A percentile compares a stretch with the other conserved stretches of the same genome.
phyloP scores from a whole-genome alignment of 2,888 invertebrate species.

The Epinotia bilunana region DNA sequence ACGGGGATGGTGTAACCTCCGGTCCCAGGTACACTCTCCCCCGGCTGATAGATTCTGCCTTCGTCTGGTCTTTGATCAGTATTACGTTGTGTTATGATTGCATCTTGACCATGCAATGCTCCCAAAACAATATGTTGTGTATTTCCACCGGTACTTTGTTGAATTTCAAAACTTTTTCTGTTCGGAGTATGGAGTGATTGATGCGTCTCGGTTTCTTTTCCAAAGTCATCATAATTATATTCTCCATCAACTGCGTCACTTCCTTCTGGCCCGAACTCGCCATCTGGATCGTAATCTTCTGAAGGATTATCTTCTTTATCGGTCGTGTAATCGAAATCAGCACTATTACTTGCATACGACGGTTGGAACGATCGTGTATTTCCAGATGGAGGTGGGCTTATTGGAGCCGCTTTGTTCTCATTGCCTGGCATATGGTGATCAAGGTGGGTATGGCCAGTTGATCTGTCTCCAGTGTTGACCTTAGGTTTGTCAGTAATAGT shows the following conservation, averaged over 20 bases:
- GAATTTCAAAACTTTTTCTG: constrained; percentile 71
- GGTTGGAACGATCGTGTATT: constrained; percentile 71
- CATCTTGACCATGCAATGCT: constrained; percentile 84
- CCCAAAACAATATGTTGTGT: constrained; percentile 87
- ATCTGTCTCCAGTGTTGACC: constrained; percentile 59
- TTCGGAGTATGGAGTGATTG: constrained; percentile 67
- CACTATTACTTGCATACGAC: constrained; percentile 58
- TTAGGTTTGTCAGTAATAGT: constrained; percentile 55
- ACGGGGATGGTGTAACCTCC: constrained; percentile 87
- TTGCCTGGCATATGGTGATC: constrained; percentile 68
- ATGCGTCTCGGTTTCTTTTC: constrained; percentile 68
- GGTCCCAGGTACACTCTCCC: constrained; percentile 87
- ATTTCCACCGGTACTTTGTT: constrained; percentile 81
- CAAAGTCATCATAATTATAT: constrained; percentile 86
- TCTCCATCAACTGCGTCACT: constrained; percentile 77
- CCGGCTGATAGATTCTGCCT: constrained; percentile 86
- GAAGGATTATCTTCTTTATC: constrained; percentile 69
- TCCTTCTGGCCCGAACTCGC: constrained; percentile 68
- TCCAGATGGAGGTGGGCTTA: constrained; percentile 59
- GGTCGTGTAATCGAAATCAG: constrained; percentile 71
- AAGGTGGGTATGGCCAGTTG: constrained; percentile 66
- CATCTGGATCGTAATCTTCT: constrained; percentile 77
- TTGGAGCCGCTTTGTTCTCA: constrained; percentile 48
- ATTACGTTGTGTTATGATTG: constrained; percentile 85
- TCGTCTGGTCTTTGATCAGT: constrained; percentile 77